Conservation (phyloP, 2,113 vertebrate species). For the Calyptommatus sinebrachiatus region DNA sequence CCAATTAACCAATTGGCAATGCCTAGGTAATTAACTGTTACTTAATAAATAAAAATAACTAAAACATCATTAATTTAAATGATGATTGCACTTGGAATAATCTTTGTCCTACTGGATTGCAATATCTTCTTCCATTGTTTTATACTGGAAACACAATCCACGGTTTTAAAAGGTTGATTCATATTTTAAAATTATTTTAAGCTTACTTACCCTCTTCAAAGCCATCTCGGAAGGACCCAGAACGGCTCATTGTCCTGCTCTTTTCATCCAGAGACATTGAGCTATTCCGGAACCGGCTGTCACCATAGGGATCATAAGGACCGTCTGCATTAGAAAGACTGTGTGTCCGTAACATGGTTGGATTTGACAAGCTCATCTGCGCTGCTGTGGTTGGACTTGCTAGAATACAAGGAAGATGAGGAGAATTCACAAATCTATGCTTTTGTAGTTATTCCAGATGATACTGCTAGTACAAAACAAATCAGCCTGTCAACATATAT, state of each 20-base stretch:
- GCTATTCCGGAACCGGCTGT: conserved; percentile 91
- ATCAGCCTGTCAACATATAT: conserved; percentile 3
- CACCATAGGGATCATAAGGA: conserved; percentile 81
- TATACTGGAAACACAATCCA: not conserved
- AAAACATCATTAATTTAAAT: not conserved
- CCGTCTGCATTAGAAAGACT: conserved; percentile 90
- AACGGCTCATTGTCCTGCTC: conserved; percentile 93
- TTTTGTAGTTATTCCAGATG: not conserved
- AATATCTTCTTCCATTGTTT: not conserved
- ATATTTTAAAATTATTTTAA: not conserved
- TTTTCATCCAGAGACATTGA: conserved; percentile 97
- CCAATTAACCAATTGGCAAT: not conserved
- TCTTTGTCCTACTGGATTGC: not conserved
- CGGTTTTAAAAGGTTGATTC: not conserved
- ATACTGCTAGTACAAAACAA: not conserved
- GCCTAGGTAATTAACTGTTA: no score
- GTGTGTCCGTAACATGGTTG: conserved; percentile 84
- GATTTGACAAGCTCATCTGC: conserved; percentile 86
- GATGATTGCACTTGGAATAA: not conserved
- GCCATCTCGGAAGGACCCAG: conserved; percentile 95
- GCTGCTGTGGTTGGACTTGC: conserved; percentile 89
- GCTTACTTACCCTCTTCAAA: conserved; percentile 91
- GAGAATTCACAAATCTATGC: not conserved
- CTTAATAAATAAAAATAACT: not conserved
- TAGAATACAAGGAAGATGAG: conserved; percentile 46